Percentiles rank a stretch among this genome's conserved stretches.
Conservation (phyloP, 2,113 vertebrate genomes). For the Menura novaehollandiae region DNA sequence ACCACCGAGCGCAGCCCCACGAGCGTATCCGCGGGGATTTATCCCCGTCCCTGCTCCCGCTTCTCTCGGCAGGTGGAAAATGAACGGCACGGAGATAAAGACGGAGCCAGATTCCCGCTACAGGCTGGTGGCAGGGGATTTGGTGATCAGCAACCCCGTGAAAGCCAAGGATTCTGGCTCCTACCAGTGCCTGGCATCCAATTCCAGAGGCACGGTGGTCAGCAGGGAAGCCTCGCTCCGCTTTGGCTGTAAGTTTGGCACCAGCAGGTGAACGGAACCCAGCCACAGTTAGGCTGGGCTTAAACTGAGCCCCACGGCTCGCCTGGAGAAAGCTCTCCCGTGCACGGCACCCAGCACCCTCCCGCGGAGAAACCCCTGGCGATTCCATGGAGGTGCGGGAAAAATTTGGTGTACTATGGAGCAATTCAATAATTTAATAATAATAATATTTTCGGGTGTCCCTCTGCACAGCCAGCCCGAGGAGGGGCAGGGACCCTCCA, state of each 20-base stretch:
- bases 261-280: background rate
- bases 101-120: constrained; percentile 81
- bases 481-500: background rate
- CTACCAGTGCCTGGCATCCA: constrained; percentile 93
- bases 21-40: accelerated
- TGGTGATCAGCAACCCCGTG: constrained; percentile 87
- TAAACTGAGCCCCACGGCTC: background rate
- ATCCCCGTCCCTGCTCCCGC: background rate
- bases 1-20: background rate
- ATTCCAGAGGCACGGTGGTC: constrained; percentile 87
- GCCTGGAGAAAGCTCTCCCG: background rate
- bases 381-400: accelerated
- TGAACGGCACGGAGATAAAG: constrained; percentile 89
- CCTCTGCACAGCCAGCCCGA: too few relatives aligned
- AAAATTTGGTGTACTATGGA: background rate
- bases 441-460: background rate
- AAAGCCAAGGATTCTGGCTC: constrained; percentile 83
- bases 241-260: constrained; percentile 90
- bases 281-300: background rate
- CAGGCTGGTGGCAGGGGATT: constrained; percentile 86
- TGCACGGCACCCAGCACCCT: background rate
- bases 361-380: background rate
- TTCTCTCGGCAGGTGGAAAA: constrained; percentile 81
- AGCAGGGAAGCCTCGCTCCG: constrained; percentile 89
- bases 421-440: background rate